Evolutionary conservation across 2,888 invertebrate species (phyloP), one percentile per base, ranked within the genome.

Genomic region (Asteroscopus sphinx): DNA sequence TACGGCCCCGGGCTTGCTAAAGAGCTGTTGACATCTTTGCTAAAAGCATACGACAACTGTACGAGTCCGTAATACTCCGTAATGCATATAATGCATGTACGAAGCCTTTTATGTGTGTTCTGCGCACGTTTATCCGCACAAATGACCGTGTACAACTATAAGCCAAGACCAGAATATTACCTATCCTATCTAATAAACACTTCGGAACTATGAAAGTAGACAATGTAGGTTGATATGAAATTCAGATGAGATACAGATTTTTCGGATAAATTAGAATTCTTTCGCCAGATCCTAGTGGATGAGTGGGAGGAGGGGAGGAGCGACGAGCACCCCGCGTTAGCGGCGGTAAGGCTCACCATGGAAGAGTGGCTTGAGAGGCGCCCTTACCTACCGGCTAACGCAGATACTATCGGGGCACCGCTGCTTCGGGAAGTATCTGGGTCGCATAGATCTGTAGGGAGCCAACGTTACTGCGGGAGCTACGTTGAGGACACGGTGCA

Each of bases 21-120:
- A 73, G 64, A 57, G 74, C 57, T 60, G 57, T 73, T 64, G 70
- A 71, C 60, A 64, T 69, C 45, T 71, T 44, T 52, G 62, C 57
- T 74, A 65, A 71, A 71, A 74, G 70, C 65, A 33, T 53, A 61
- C 60, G 41, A 41, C 55, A 55, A 60, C 60, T 53, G 57, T 52
- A 53, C 49, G 40, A 51, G 36, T 44, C 37, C 53, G 45, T 55
- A 49, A 37, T 48, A 35, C 26, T 44, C 37, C 53, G 45, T 55
- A 49, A 37, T 48, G 37, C 26, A 17, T 33, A 13, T 13, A 13
- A 37, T 35, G 26, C 35, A 51, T 54, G 66, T 55, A 26, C 41
- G 36, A 49, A 42, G 42, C 33, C 45, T 52, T 62, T 46, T 37
- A 33, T 49, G 45, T 37, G 35, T 52, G 68, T 48, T 25, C 21